phyloP scores from a whole-genome alignment of 2,113 vertebrate genomes.

The Pelvicachromis taeniatus region DNA sequence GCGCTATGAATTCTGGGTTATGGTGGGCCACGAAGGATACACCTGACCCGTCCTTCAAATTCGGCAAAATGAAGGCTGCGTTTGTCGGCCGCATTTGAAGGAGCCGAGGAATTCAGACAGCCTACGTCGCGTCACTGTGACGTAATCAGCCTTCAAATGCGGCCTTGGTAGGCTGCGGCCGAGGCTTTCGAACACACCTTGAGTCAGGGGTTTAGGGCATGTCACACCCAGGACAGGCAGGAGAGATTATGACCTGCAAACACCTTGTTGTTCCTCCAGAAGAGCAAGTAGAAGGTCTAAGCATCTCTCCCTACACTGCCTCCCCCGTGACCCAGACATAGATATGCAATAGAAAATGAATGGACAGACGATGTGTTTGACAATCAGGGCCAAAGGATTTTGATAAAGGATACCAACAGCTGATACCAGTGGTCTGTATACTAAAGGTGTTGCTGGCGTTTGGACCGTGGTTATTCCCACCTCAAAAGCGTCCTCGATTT shows the following conservation, averaged over 20 bases:
- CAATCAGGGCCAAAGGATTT: neutral
- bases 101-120: too few relatives aligned
- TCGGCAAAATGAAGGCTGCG: too few relatives aligned
- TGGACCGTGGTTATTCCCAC: fast-evolving
- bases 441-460: neutral
- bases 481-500: neutral
- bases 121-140: too few relatives aligned
- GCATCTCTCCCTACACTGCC: fast-evolving
- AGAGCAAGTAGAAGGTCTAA: neutral
- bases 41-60: too few relatives aligned
- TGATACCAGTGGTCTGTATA: neutral
- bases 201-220: neutral
- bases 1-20: too few relatives aligned
- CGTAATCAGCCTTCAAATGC: too few relatives aligned
- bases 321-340: fast-evolving
- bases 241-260: neutral
- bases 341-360: neutral
- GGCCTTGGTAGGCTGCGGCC: too few relatives aligned
- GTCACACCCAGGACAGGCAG: neutral
- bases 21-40: too few relatives aligned
- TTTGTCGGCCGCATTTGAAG: too few relatives aligned
- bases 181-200: too few relatives aligned
- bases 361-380: fast-evolving
- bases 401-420: neutral
- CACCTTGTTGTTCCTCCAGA: neutral